Percentiles rank a stretch among this genome's conserved stretches.
phyloP scores from a whole-genome alignment of 2,797 vertebrate genomes.

The Salarias fasciatus region DNA sequence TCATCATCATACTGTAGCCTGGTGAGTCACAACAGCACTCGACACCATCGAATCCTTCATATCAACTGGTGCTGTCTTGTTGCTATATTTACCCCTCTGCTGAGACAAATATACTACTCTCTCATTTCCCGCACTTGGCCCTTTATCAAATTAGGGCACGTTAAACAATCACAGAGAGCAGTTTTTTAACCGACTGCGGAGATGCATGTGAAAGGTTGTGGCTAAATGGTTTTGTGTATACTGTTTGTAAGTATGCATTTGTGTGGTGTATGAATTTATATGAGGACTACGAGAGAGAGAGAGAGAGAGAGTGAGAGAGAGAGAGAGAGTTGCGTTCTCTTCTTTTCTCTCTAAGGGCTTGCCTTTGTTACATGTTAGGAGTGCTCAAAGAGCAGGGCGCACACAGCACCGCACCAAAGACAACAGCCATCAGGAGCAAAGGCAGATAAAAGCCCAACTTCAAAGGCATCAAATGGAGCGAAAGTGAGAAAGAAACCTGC shows the following conservation, averaged over 20 bases:
- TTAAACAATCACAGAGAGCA: slow-evolving; percentile 67
- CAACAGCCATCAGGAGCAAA: slow-evolving; percentile 83
- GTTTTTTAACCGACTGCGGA: slow-evolving; percentile 57
- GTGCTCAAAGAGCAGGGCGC: slow-evolving; percentile 76
- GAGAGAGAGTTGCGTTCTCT: slow-evolving; percentile 51
- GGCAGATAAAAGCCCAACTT: slow-evolving; percentile 83
- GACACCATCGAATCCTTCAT: slow-evolving; percentile 77
- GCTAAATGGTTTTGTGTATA: slow-evolving; percentile 50
- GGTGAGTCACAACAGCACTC: slow-evolving; percentile 76
- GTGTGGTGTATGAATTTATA: slow-evolving; percentile 43
- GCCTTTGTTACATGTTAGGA: slow-evolving; percentile 82
- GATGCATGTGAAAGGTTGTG: slow-evolving; percentile 52
- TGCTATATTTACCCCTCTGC: slow-evolving; percentile 82
- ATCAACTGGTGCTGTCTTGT: slow-evolving; percentile 81
- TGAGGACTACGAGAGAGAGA: slow-evolving; percentile 38
- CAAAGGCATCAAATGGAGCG: slow-evolving; percentile 82
- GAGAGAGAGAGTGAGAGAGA: slow-evolving; percentile 42
- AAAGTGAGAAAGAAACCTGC: slow-evolving; percentile 82
- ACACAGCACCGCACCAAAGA: slow-evolving; percentile 79
- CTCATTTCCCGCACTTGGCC: slow-evolving; percentile 74
- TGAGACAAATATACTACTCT: slow-evolving; percentile 76
- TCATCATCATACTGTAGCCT: slow-evolving; percentile 14
- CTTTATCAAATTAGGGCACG: slow-evolving; percentile 77
- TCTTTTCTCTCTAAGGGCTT: slow-evolving; percentile 73
- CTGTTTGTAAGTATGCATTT: slow-evolving; percentile 31